phyloP scores from a whole-genome alignment of 1,140 invertebrate species.

The Pachypeltis micranthus region DNA sequence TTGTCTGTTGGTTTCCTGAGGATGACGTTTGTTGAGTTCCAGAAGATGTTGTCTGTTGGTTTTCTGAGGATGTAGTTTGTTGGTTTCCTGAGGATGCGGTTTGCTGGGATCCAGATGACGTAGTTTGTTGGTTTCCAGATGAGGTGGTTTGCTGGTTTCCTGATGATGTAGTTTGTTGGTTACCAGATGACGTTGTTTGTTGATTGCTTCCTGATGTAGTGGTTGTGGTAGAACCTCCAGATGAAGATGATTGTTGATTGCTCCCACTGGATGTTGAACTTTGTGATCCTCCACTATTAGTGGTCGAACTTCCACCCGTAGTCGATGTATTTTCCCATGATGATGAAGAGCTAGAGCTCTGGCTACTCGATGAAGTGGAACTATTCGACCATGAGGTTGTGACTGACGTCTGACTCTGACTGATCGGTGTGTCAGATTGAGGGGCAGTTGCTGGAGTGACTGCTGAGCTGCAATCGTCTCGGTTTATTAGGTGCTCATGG shows the following conservation, averaged over 20 bases:
- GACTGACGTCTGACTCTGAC: conserved; percentile 14
- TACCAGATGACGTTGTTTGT: conserved; percentile 18
- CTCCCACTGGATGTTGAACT: conserved; percentile 11
- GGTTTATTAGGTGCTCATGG: conserved; percentile 32
- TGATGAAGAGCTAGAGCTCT: conserved; percentile 20
- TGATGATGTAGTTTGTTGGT: conserved; percentile 2
- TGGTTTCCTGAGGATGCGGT: conserved; percentile 12
- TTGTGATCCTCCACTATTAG: conserved; percentile 17
- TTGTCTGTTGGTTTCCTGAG: conserved; percentile 20
- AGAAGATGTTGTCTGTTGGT: conserved; percentile 17
- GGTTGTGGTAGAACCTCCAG: conserved; percentile 19
- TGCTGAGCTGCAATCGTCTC: conserved; percentile 22
- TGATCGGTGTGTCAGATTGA: conserved; percentile 23
- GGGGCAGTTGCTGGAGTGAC: conserved; percentile 14
- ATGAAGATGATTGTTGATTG: conserved; percentile 20
- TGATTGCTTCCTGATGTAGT: conserved; percentile 17
- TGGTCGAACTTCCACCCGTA: conserved; percentile 9
- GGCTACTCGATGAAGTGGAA: conserved; percentile 14
- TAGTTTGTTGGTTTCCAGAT: conserved; percentile 19
- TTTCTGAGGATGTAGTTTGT: conserved; percentile 10
- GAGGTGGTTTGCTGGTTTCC: conserved; percentile 18
- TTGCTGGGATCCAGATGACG: conserved; percentile 16
- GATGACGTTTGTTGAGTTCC: conserved; percentile 15
- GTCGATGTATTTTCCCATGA: conserved; percentile 20
- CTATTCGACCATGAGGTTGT: conserved; percentile 22